phyloP scores from a whole-genome alignment of 2,888 invertebrate species.

The Tridacna crocea region DNA sequence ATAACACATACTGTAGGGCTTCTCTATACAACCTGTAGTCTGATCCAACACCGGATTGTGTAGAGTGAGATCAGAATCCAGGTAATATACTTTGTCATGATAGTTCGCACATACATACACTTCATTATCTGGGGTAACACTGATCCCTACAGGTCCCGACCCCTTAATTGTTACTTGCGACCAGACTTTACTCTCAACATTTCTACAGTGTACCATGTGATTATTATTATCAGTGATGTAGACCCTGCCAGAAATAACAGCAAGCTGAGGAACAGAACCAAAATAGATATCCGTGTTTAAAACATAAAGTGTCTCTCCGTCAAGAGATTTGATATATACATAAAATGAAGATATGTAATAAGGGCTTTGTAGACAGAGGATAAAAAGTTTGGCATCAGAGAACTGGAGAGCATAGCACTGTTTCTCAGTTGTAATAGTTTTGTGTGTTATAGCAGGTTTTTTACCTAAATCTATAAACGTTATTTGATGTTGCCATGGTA shows the following conservation, averaged over 20 bases:
- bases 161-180: background rate
- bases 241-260: background rate
- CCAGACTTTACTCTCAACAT: background rate
- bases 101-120: background rate
- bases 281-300: background rate
- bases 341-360: background rate
- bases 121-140: slow-evolving; percentile 2
- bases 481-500: background rate
- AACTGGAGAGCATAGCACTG: background rate
- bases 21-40: background rate
- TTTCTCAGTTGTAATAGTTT: background rate
- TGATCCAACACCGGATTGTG: background rate
- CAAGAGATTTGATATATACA: background rate
- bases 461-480: background rate
- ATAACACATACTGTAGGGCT: background rate
- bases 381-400: background rate
- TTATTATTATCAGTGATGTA: background rate
- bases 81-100: background rate
- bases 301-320: background rate
- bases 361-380: background rate
- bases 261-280: background rate
- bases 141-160: slow-evolving; percentile 1
- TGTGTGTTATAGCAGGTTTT: background rate
- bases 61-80: background rate
- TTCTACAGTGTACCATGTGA: slow-evolving; percentile 1